Percentiles rank a stretch among this genome's conserved stretches.
Evolutionary conservation across 2,797 vertebrate species (phyloP).

Genomic region (Graptemys geographica): DNA sequence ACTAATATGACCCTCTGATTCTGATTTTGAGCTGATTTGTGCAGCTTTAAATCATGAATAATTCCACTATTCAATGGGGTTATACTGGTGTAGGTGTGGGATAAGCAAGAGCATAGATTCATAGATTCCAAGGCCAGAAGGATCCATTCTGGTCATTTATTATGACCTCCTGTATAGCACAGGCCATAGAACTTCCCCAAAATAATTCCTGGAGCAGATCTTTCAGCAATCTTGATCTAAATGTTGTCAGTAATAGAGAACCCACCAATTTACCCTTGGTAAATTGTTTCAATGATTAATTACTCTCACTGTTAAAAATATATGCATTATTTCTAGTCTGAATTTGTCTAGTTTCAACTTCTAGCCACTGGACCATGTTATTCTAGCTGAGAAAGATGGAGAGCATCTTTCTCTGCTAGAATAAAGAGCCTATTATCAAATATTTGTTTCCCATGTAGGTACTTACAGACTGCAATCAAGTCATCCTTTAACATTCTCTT

Average conservation of each 20-base stretch:
- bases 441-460: background rate
- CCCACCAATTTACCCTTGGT: background rate
- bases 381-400: no score
- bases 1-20: background rate
- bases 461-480: background rate
- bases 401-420: background rate
- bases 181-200: background rate
- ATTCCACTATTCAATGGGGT: background rate
- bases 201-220: background rate
- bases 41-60: background rate
- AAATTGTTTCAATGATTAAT: background rate
- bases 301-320: background rate
- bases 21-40: background rate
- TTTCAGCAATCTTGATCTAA: background rate
- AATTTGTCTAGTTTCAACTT: background rate
- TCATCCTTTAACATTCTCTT: background rate
- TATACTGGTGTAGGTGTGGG: background rate
- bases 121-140: background rate
- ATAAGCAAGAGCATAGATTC: background rate
- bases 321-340: background rate
- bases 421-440: background rate
- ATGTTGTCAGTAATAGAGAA: background rate
- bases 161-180: background rate
- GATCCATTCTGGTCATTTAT: background rate
- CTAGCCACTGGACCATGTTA: background rate